Conservation (phyloP, 2,797 vertebrate genomes). For the Sebastes goodei region DNA sequence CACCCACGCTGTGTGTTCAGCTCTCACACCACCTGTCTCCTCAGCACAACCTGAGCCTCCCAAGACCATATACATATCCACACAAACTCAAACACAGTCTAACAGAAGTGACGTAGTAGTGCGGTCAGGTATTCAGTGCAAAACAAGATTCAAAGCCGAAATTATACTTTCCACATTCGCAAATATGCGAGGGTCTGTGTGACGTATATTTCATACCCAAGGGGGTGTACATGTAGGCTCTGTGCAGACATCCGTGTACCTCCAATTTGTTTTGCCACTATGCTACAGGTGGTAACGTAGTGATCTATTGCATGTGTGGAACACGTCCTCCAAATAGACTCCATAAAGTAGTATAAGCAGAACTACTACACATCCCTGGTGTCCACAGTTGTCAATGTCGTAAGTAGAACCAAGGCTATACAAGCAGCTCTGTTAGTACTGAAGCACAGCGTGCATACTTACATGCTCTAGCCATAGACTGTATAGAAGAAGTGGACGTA, state of each 20-base stretch:
- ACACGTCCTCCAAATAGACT: background rate
- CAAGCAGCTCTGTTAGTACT: background rate
- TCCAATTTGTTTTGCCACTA: background rate
- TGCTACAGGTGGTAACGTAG: background rate
- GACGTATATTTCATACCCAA: background rate
- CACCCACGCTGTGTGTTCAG: conserved; percentile 62
- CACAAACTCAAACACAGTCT: background rate
- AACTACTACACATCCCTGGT: background rate
- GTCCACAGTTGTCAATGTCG: background rate
- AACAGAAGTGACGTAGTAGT: background rate
- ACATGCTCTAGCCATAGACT: too few species aligned
- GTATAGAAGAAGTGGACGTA: too few species aligned
- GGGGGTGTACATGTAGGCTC: background rate
- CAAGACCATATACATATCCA: background rate
- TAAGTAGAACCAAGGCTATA: background rate
- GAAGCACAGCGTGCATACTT: too few species aligned
- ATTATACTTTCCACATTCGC: background rate
- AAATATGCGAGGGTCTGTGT: background rate
- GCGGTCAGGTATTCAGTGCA: background rate
- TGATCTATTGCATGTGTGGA: background rate
- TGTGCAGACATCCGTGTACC: background rate
- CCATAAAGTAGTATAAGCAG: background rate
- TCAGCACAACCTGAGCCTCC: conserved; percentile 16
- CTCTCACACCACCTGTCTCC: conserved; percentile 72
- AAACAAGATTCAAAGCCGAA: background rate